Base-by-base conservation (phyloP, 2,113 vertebrate species). In the Gnathonemus longibarbis region DNA sequence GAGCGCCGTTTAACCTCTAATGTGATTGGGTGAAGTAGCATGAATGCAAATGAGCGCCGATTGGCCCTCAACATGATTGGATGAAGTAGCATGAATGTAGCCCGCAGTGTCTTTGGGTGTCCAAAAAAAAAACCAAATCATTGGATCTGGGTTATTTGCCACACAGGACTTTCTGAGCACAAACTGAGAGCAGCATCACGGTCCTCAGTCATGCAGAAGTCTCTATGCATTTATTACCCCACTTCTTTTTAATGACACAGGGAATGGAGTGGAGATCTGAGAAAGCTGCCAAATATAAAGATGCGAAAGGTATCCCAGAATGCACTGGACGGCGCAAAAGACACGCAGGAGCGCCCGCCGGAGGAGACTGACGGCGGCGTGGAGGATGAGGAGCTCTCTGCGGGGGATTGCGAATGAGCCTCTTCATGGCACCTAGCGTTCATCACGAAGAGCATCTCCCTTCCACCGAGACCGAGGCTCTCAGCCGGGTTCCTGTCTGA, bases 281-380 rank as follows among this genome's bases (percentile, higher is more conserved):
- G 96, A 94, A 98, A 98, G 92, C 94, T 99, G 88, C 98, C 98
- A 46, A 99, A 98, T 92, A 97, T 99, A 91, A 99, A 98, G 95
- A 96, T 98, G 95, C 96, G 96, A 84, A 98, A 96, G 91, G 89
- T 99, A 1, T 98, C 97, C 9, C 93, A 58, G 95, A 91, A 90
- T 95, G 95, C 93, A 92, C 92, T 74, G 84, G 95, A 92, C 91
- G 21, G 90, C 58, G 91, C 94, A 74, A 89, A 93, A 91, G 91
- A 95, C 42, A 13, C 0, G 52, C 83, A 92, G 84, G 91, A 91
- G 90, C 94, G 56, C 89, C 70, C 3, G 5, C 31, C 15, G 0
- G 90, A 90, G 0, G 87, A 24, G 1, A 48, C 90, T 0, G 88
- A 93, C 0, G 7, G 91, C 19, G 88, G 19, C 24, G 0, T 27